phyloP scores from a whole-genome alignment of 2,113 vertebrate species.

The Megalops atlanticus region DNA sequence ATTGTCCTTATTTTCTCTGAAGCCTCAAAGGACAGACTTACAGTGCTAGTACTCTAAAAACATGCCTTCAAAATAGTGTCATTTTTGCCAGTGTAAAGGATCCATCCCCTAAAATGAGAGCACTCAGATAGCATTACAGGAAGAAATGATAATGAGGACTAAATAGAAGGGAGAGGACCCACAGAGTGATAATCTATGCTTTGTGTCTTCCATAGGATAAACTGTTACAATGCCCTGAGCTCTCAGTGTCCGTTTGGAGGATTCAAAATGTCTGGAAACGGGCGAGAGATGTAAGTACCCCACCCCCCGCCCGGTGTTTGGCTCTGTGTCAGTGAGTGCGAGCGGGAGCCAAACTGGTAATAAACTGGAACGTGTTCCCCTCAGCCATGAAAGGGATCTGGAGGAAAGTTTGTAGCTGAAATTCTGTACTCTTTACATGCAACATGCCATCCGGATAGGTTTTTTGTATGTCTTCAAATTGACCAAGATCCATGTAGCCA shows the following conservation, averaged over 20 bases:
- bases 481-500: not conserved
- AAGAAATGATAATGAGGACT: slow-evolving; percentile 21
- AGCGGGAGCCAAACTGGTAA: slow-evolving; percentile 39
- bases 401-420: not conserved
- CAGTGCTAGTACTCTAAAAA: not conserved
- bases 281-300: slow-evolving; percentile 96
- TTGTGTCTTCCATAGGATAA: slow-evolving; percentile 84
- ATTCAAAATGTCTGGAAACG: slow-evolving; percentile 99
- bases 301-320: not conserved
- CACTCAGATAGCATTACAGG: slow-evolving; percentile 22
- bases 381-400: slow-evolving; percentile 26
- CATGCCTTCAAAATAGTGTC: slow-evolving; percentile 6
- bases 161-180: not conserved
- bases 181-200: slow-evolving; percentile 53
- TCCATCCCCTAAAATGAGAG: not conserved
- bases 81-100: slow-evolving; percentile 6
- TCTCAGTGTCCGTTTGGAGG: slow-evolving; percentile 98
- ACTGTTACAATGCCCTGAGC: slow-evolving; percentile 98
- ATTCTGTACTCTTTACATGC: not conserved
- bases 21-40: not conserved
- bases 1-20: slow-evolving; percentile 9
- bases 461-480: not conserved
- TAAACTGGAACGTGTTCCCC: slow-evolving; percentile 49
- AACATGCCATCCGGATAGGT: not conserved
- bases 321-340: slow-evolving; percentile 16